Percentiles rank a stretch among this genome's conserved stretches.
Evolutionary conservation across 1,140 invertebrate species (phyloP).

Genomic region (Planococcus citri): DNA sequence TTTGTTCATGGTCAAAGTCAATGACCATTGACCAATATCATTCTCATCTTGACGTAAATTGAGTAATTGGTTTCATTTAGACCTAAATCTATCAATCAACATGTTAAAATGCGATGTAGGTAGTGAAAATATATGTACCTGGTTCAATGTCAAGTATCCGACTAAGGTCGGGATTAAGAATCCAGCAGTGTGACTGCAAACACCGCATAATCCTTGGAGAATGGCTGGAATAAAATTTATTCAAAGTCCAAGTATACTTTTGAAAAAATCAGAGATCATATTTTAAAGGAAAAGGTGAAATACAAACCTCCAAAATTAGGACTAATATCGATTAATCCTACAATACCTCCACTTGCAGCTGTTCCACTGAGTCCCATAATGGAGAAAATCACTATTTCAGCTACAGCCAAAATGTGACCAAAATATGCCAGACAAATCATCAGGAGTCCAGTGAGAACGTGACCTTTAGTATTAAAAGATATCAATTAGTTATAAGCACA

Average conservation of each 20-base stretch:
- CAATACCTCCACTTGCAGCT: neutral
- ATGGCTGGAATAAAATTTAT: neutral
- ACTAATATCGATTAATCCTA: neutral
- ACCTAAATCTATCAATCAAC: no score
- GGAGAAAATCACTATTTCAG: neutral
- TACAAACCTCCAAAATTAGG: neutral
- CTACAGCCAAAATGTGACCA: neutral
- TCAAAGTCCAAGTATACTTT: neutral
- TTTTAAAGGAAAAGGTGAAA: neutral
- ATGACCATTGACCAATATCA: no score
- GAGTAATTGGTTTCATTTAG: no score
- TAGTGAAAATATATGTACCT: no score
- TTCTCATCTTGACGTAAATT: no score
- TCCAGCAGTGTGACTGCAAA: neutral
- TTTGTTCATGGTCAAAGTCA: no score
- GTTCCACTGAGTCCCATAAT: neutral
- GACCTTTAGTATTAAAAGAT: no score
- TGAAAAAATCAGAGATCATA: neutral
- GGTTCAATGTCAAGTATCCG: neutral
- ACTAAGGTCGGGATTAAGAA: neutral
- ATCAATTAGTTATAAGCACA: neutral
- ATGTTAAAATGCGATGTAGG: no score
- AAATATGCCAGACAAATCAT: neutral
- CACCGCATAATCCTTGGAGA: neutral
- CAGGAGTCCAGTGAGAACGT: neutral